Percentiles rank a stretch among this genome's conserved stretches.
phyloP scores from a whole-genome alignment of 2,113 vertebrate genomes.

The Ceyx melanurus region DNA sequence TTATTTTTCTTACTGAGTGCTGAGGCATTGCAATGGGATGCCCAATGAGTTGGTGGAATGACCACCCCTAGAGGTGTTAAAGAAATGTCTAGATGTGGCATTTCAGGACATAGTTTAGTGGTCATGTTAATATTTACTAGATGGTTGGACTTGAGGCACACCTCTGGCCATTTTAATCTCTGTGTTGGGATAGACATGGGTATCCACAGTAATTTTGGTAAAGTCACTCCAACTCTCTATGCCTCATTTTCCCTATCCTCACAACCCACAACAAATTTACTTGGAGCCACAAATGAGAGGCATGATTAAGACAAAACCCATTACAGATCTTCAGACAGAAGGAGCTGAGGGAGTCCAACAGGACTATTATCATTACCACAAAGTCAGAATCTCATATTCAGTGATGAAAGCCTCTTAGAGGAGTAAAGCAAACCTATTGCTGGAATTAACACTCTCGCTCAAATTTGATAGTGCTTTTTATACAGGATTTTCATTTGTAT shows the following conservation, averaged over 20 bases:
- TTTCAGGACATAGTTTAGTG: too few species aligned
- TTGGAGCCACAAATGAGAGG: not conserved
- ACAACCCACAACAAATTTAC: not conserved
- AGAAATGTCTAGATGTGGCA: too few species aligned
- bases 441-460: slow-evolving; percentile 59
- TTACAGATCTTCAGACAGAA: not conserved
- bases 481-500: slow-evolving; percentile 66
- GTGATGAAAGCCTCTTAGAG: slow-evolving; percentile 36
- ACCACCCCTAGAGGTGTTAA: too few species aligned
- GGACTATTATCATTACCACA: not conserved
- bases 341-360: not conserved
- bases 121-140: too few species aligned
- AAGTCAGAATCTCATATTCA: slow-evolving; percentile 1
- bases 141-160: not conserved
- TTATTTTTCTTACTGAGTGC: too few species aligned
- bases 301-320: not conserved
- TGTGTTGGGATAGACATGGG: not conserved
- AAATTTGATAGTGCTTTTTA: slow-evolving; percentile 71
- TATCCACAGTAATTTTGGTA: not conserved
- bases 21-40: too few species aligned
- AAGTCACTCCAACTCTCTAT: not conserved
- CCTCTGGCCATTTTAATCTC: not conserved
- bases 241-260: not conserved
- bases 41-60: too few species aligned
- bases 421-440: slow-evolving; percentile 43